These are phyloP conservation scores for Heliconius hermathena DNA, from an alignment of 1,140 invertebrate genomes.

Conservation along the genomic window DNA sequence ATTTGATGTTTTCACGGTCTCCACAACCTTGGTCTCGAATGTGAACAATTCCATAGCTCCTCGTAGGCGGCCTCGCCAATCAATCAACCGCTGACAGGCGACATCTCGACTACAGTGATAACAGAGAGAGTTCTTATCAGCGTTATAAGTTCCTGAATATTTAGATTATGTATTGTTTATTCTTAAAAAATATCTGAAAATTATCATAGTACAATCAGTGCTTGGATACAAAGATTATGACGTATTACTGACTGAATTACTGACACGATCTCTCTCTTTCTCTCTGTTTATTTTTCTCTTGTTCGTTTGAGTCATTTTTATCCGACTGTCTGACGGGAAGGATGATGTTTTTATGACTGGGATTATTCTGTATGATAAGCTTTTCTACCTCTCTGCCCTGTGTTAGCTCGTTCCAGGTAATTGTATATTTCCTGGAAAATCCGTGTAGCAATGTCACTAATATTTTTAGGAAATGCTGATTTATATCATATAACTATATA, in stretches of 20 bases:
- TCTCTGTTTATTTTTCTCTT: neutral
- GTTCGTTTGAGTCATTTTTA: neutral
- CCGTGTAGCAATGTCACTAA: neutral
- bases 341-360: too few relatives aligned
- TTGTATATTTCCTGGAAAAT: neutral
- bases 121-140: slow-evolving; percentile 34
- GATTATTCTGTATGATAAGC: too few relatives aligned
- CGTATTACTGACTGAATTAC: neutral
- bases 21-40: slow-evolving; percentile 42
- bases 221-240: neutral
- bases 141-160: slow-evolving; percentile 15
- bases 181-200: slow-evolving; percentile 8
- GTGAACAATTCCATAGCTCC: slow-evolving; percentile 56
- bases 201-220: neutral
- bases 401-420: too few relatives aligned
- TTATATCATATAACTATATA: too few relatives aligned
- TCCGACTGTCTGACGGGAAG: neutral
- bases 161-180: slow-evolving; percentile 24
- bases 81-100: slow-evolving; percentile 56
- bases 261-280: neutral
- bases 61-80: slow-evolving; percentile 53
- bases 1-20: slow-evolving; percentile 26
- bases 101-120: slow-evolving; percentile 42
- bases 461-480: neutral
- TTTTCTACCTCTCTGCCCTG: too few relatives aligned